Base-by-base conservation (phyloP, 2,797 vertebrate genomes). In the Hydrophis major region DNA sequence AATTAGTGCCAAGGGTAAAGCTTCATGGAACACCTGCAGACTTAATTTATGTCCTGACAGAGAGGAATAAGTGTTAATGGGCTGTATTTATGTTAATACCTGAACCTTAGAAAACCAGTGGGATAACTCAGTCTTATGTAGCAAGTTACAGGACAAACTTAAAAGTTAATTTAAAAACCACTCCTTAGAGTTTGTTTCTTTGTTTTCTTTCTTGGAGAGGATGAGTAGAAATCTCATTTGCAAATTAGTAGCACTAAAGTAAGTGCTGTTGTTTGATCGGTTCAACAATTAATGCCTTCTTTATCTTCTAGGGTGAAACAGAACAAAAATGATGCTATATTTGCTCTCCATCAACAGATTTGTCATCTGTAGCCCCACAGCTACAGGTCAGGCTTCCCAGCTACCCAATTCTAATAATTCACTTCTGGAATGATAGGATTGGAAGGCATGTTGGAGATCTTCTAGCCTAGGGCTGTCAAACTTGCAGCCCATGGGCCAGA, bases 1-100 rank as follows among this genome's bases (percentile, higher is more conserved):
- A 99, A 99, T 99, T 99, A 99, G 99, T 99, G 99, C 98, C 99
- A 98, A 98, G 99, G 99, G 99, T 99, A 99, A 99, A 99, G 98
- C 99, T 99, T 98, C 96, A 98, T 98, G 98, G 99, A 99, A 99
- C 99, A 99, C 98, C 99, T 99, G 99, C 99, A 99, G 99, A 99
- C 98, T 99, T 99, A 99, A 99, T 99, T 99, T 99, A 99, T 99
- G 99, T 99, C 98, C 99, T 99, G 99, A 99, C 99, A 99, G 98
- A 98, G 97, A 98, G 98, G 99, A 99, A 99, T 99, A 99, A 99
- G 99, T 99, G 99, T 99, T 99, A 99, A 99, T 99, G 98, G 98
- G 98, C 98, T 98, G 98, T 99, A 99, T 99, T 99, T 99, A 99
- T 99, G 99, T 99, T 99, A 99, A 99, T 99, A 98, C 98, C 98